phyloP scores from a whole-genome alignment of 1,140 invertebrate species.

The Lethocerus indicus region DNA sequence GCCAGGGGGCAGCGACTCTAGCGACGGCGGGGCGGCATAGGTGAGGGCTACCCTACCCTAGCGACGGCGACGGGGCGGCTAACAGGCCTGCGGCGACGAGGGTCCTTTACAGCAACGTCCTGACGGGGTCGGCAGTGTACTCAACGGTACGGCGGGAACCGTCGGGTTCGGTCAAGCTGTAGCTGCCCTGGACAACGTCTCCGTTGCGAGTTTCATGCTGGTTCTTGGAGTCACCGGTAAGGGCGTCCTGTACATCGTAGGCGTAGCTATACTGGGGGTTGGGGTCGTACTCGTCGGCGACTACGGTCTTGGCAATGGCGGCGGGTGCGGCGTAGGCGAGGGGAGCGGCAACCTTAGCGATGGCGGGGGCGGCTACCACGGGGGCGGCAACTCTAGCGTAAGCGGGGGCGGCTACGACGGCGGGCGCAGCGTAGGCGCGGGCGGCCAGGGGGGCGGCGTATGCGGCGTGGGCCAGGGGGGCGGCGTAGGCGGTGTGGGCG shows the following conservation, averaged over 20 bases:
- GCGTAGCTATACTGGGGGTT: conserved; percentile 34
- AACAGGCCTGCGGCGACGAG: conserved; percentile 15
- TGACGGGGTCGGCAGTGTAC: conserved; percentile 18
- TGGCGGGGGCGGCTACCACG: conserved; percentile 17
- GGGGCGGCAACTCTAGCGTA: not conserved
- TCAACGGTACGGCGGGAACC: conserved; percentile 19
- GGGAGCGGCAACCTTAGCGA: conserved; percentile 18
- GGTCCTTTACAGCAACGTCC: conserved; percentile 13
- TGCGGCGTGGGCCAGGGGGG: conserved; percentile 13
- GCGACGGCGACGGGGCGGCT: conserved; percentile 13
- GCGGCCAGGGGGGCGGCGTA: too few relatives aligned
- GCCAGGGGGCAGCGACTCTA: conserved; percentile 17
- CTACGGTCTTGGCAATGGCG: conserved; percentile 19
- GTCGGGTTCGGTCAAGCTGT: conserved; percentile 30
- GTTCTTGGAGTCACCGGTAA: conserved; percentile 45
- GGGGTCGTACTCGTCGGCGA: conserved; percentile 14
- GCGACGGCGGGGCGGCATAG: conserved; percentile 21
- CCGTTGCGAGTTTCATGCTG: conserved; percentile 46
- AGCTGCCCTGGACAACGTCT: conserved; percentile 46
- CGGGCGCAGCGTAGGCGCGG: conserved; percentile 15
- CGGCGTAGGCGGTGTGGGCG: conserved; percentile 10
- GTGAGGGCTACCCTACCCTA: too few relatives aligned
- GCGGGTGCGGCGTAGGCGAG: conserved; percentile 20
- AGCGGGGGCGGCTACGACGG: conserved; percentile 10
- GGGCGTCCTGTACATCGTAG: conserved; percentile 46